Evolutionary conservation across 2,113 vertebrate genomes (phyloP), one percentile per base, ranked within the genome.

Genomic region (Mustela nigripes): DNA sequence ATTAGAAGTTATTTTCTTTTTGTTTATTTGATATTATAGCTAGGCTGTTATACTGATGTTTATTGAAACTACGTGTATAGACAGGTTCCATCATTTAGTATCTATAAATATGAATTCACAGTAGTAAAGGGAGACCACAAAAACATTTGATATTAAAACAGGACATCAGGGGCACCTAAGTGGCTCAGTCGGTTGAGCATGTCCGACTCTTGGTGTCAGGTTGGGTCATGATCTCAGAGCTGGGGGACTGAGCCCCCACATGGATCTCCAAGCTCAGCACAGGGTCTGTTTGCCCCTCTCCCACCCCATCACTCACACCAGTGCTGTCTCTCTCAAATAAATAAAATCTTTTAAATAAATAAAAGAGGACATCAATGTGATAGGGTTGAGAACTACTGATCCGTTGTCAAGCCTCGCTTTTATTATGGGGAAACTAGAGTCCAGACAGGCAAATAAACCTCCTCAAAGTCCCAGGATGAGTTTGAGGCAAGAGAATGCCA

Each of bases 141-240:
- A 73, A 74, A 90, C 42, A 73, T 78, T 91, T 95, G 31, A 80
- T 93, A 88, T 60, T 89, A 76, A 89, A 90, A 58, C 11, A 74
- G 42, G 22, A 74, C 53, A 56, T 56, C 53, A 56, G 53, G 53
- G 53, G 16, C 53, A 56, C 53, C 53, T 56, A 56, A 6, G 53
- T 5, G 53, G 53, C 53, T 56, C 53, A 56, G 53, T 16, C 15
- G 5, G 53, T 56, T 56, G 53, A 56, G 53, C 53, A 56, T 56
- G 16, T 56, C 53, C 53, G 16, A 56, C 53, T 56, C 53, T 18
- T 56, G 53, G 16, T 56, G 53, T 56, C 73, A 24, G 24, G 11
- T 74, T 24, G 7, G 73, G 39, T 74, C 39, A 45, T 7, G 73
- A 74, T 26, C 73, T 42, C 73, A 45, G 22, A 24, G 39, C 42